Conservation (phyloP, 2,797 vertebrate genomes). For the Rhabdomys pumilio region DNA sequence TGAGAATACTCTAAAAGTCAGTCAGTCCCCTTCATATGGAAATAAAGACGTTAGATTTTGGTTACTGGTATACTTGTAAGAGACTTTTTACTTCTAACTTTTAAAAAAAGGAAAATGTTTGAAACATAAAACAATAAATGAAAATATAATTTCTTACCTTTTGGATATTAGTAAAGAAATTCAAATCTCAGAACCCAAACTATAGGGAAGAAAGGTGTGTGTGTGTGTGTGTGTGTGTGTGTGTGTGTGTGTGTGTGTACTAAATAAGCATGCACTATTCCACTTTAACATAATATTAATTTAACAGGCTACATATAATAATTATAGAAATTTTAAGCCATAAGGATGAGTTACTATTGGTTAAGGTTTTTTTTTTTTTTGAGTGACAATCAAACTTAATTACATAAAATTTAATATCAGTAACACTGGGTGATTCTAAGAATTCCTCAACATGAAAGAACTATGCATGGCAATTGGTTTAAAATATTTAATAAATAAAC, state of each 20-base stretch:
- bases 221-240: neutral
- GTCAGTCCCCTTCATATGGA: neutral
- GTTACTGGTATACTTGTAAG: neutral
- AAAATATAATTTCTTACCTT: neutral
- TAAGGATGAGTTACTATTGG: neutral
- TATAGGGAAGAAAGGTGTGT: neutral
- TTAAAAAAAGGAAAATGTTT: neutral
- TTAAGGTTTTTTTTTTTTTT: neutral
- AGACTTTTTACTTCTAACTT: neutral
- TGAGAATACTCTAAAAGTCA: neutral
- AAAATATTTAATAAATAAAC: conserved; percentile 27
- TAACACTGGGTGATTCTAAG: neutral
- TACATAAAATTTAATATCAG: conserved; percentile 14
- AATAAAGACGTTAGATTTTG: conserved; percentile 5
- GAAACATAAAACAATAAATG: neutral
- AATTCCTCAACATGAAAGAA: neutral
- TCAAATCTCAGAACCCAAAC: conserved; percentile 18
- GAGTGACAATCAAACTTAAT: neutral
- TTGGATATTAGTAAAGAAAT: neutral
- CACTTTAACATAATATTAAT: neutral
- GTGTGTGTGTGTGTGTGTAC: neutral
- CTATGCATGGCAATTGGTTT: neutral
- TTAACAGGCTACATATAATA: neutral
- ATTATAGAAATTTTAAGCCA: conserved; percentile 21
- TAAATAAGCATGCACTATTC: neutral